Conservation (phyloP, 1,140 invertebrate species). For the Caenorhabditis brenneri region DNA sequence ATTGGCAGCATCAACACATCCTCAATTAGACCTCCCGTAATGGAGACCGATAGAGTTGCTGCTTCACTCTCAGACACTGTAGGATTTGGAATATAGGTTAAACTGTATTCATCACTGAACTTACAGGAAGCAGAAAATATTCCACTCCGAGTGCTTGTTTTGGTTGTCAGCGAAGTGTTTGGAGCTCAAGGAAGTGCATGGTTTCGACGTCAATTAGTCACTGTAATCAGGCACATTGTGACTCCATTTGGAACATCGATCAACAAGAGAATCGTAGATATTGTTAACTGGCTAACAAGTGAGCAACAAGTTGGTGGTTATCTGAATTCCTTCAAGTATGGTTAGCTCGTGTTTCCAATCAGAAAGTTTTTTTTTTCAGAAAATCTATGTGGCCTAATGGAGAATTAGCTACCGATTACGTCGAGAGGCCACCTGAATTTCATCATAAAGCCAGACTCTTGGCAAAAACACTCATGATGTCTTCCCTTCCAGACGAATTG, state of each 20-base stretch:
- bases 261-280: constrained; percentile 86
- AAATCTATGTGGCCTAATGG: constrained; percentile 73
- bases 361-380: constrained; percentile 58
- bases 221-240: constrained; percentile 66
- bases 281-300: constrained; percentile 86
- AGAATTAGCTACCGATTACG: constrained; percentile 68
- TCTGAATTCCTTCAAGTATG: constrained; percentile 83
- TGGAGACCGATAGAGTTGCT: constrained; percentile 63
- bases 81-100: not conserved
- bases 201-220: constrained; percentile 81
- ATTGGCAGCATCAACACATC: constrained; percentile 11
- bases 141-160: constrained; percentile 82
- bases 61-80: constrained; percentile 60
- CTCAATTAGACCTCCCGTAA: constrained; percentile 1
- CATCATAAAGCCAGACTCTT: constrained; percentile 59
- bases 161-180: constrained; percentile 89
- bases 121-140: constrained; percentile 78
- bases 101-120: not conserved
- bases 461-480: constrained; percentile 65
- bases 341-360: not conserved
- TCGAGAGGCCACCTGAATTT: constrained; percentile 62
- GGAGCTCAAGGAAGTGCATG: constrained; percentile 87
- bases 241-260: constrained; percentile 85
- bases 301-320: constrained; percentile 87
- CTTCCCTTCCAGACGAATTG: constrained; percentile 80